These are phyloP conservation scores for Pseudomyrmex dendroicus DNA, from an alignment of 1,140 invertebrate genomes.

Conservation along the genomic window DNA sequence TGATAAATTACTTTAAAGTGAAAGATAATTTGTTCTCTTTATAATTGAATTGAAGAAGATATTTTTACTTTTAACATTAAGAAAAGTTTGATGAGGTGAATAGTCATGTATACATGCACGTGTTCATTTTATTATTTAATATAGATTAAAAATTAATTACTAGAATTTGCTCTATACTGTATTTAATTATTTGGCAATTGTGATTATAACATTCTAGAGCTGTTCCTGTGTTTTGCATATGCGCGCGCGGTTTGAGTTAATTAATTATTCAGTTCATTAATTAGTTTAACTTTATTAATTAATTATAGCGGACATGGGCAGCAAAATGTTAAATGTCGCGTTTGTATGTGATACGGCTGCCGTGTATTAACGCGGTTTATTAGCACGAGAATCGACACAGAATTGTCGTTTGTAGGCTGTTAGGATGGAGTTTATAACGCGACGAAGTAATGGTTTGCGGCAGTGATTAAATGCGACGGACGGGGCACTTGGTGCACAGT, in stretches of 20 bases:
- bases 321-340: slow-evolving; percentile 26
- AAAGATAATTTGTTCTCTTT: background rate
- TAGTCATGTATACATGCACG: too few species aligned
- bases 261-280: slow-evolving; percentile 41
- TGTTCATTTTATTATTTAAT: background rate
- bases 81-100: background rate
- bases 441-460: slow-evolving; percentile 64
- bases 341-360: background rate
- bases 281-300: slow-evolving; percentile 36
- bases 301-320: slow-evolving; percentile 16
- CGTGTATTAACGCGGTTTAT: slow-evolving; percentile 12
- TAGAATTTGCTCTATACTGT: background rate
- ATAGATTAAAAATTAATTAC: slow-evolving; percentile 3
- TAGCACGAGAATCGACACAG: slow-evolving; percentile 14
- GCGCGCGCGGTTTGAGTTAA: background rate
- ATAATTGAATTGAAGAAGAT: background rate
- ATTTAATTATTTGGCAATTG: slow-evolving; percentile 14
- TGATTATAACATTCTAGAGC: background rate
- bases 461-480: slow-evolving; percentile 66
- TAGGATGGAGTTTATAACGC: slow-evolving; percentile 63
- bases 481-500: slow-evolving; percentile 15
- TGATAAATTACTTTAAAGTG: slow-evolving; percentile 39
- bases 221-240: background rate
- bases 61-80: background rate
- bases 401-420: slow-evolving; percentile 34